Evolutionary conservation across 2,113 vertebrate species (phyloP).

Genomic region (Sula dactylatra): DNA sequence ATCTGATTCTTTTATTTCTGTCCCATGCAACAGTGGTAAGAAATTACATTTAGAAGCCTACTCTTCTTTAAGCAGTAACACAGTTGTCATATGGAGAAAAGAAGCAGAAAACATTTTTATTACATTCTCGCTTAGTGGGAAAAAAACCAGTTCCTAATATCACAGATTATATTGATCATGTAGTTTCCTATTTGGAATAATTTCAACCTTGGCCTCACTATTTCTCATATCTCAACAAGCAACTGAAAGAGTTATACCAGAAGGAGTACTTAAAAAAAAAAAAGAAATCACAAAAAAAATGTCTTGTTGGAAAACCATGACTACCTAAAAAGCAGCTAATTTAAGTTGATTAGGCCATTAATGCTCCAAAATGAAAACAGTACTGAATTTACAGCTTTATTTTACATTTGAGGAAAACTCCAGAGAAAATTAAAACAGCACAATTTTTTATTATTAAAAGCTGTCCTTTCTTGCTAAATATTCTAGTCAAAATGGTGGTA

Average conservation of each 20-base stretch:
- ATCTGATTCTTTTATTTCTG: background rate
- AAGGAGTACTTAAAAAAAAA: background rate
- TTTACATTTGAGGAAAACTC: constrained; percentile 48
- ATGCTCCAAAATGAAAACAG: constrained; percentile 47
- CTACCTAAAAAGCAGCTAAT: background rate
- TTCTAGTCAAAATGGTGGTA: constrained; percentile 31
- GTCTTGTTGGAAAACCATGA: constrained; percentile 11
- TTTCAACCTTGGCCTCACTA: background rate
- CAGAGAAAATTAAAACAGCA: constrained; percentile 66
- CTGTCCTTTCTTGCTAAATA: constrained; percentile 47
- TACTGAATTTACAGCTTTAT: constrained; percentile 52
- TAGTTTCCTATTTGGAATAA: background rate
- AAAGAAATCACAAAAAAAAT: background rate
- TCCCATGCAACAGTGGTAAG: background rate
- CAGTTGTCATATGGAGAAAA: background rate
- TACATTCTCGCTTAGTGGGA: background rate
- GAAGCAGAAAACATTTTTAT: background rate
- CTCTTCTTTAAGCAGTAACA: background rate
- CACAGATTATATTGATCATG: background rate
- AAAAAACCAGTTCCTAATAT: background rate
- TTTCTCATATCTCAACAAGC: background rate
- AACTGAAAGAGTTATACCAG: background rate
- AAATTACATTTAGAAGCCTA: background rate
- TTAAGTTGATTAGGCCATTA: constrained; percentile 30
- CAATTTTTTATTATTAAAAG: constrained; percentile 68